These are phyloP conservation scores for Ameiurus melas DNA, from an alignment of 2,113 vertebrate genomes.

Conservation along the genomic window DNA sequence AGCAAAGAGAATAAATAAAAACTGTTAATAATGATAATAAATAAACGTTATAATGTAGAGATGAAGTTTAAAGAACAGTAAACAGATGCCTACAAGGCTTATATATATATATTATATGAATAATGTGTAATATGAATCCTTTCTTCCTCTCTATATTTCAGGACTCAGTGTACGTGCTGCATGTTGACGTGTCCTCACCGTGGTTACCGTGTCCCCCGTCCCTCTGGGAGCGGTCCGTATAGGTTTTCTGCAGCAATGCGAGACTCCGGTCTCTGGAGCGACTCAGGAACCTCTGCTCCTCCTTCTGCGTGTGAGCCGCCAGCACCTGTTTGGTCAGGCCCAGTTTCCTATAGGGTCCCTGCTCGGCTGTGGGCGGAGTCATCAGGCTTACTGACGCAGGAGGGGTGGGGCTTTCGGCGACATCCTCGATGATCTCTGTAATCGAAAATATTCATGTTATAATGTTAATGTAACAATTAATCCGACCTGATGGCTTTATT, in stretches of 20 bases:
- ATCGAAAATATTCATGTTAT: background rate
- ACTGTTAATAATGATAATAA: too few relatives aligned
- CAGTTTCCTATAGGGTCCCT: conserved; percentile 82
- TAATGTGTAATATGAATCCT: background rate
- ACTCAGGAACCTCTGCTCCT: conserved; percentile 88
- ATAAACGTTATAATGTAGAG: background rate
- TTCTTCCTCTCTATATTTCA: background rate
- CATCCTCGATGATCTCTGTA: conserved; percentile 85
- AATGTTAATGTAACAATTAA: background rate
- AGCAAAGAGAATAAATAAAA: background rate
- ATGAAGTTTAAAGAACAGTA: background rate
- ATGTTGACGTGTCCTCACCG: conserved; percentile 51
- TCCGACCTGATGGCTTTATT: background rate
- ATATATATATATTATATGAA: background rate
- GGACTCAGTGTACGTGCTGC: background rate
- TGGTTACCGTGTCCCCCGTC: conserved; percentile 67
- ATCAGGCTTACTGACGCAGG: conserved; percentile 53
- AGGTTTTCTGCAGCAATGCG: conserved; percentile 75
- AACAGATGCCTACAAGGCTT: background rate
- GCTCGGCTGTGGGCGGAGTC: conserved; percentile 73
- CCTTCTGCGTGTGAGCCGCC: conserved; percentile 90
- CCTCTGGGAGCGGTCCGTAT: conserved; percentile 74
- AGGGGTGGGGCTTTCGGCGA: conserved; percentile 67
- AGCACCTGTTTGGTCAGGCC: conserved; percentile 92
- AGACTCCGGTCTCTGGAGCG: conserved; percentile 78